Evolutionary conservation across 2,888 invertebrate species (phyloP).

Genomic region (Drosophila maculinotata): DNA sequence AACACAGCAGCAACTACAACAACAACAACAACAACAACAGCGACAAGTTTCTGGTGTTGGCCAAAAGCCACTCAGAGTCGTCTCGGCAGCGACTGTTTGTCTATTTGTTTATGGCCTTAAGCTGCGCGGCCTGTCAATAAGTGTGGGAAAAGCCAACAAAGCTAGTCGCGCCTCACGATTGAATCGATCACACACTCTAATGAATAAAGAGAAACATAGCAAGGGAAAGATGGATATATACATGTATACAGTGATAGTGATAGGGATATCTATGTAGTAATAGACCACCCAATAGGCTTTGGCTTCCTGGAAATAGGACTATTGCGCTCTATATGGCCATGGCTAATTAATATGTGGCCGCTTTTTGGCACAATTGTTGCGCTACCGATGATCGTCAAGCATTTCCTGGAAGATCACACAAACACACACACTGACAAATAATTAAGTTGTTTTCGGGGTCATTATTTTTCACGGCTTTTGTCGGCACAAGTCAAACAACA

Average conservation of each 20-base stretch:
- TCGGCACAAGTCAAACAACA: conserved; percentile 77
- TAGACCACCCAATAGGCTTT: conserved; percentile 62
- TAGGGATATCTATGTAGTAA: background rate
- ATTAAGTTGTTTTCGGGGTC: conserved; percentile 74
- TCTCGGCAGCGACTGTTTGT: conserved; percentile 61
- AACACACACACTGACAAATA: conserved; percentile 52
- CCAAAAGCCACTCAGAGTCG: conserved; percentile 68
- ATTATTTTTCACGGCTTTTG: conserved; percentile 78
- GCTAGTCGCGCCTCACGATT: conserved; percentile 52
- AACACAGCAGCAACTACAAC: conserved; percentile 8
- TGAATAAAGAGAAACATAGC: conserved; percentile 10
- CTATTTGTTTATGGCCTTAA: conserved; percentile 78
- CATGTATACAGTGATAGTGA: background rate
- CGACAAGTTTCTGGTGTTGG: conserved; percentile 53
- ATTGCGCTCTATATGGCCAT: conserved; percentile 50
- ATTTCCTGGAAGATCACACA: conserved; percentile 60
- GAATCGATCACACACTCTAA: conserved; percentile 33
- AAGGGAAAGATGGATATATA: background rate
- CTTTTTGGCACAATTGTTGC: conserved; percentile 75
- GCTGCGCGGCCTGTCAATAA: conserved; percentile 70
- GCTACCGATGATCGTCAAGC: conserved; percentile 58
- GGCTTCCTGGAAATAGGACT: conserved; percentile 59
- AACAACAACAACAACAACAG: background rate
- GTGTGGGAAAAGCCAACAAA: conserved; percentile 78
- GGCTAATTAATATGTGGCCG: conserved; percentile 73